phyloP scores from a whole-genome alignment of 2,113 vertebrate species.

The Myrmecobius fasciatus region DNA sequence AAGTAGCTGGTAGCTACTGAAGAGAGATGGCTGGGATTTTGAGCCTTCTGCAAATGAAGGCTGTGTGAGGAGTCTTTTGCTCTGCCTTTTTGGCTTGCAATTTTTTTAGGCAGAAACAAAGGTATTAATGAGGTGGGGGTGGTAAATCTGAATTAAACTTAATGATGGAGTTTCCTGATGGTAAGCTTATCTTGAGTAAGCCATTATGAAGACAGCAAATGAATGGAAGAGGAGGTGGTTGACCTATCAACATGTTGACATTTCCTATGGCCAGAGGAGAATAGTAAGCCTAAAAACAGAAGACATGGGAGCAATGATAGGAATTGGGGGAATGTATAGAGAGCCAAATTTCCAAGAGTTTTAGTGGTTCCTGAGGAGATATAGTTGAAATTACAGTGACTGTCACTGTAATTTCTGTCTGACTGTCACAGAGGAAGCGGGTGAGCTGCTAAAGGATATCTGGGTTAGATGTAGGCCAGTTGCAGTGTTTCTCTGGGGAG shows the following conservation, averaged over 20 bases:
- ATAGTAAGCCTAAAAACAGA: not conserved
- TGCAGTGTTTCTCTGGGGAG: too few species aligned
- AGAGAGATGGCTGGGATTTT: not conserved
- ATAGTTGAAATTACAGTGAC: not conserved
- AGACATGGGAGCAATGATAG: not conserved
- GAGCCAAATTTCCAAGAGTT: not conserved
- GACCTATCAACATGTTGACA: not conserved
- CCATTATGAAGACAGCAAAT: not conserved
- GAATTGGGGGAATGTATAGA: not conserved
- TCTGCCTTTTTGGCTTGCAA: not conserved
- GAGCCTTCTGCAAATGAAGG: not conserved
- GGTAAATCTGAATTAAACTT: not conserved
- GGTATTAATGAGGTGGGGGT: not conserved
- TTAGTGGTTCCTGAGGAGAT: not conserved
- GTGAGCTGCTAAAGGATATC: not conserved
- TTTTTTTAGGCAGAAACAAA: not conserved
- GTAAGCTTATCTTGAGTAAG: not conserved
- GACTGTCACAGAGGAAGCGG: not conserved
- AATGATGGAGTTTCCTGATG: not conserved
- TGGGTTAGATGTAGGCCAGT: too few species aligned
- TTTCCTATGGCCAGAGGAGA: not conserved
- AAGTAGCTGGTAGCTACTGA: not conserved
- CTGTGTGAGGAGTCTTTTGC: not conserved
- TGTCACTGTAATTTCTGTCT: too few species aligned
- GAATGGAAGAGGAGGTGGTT: not conserved